Evolutionary conservation across 2,888 invertebrate species (phyloP).

Genomic region (Drosophila birchii): DNA sequence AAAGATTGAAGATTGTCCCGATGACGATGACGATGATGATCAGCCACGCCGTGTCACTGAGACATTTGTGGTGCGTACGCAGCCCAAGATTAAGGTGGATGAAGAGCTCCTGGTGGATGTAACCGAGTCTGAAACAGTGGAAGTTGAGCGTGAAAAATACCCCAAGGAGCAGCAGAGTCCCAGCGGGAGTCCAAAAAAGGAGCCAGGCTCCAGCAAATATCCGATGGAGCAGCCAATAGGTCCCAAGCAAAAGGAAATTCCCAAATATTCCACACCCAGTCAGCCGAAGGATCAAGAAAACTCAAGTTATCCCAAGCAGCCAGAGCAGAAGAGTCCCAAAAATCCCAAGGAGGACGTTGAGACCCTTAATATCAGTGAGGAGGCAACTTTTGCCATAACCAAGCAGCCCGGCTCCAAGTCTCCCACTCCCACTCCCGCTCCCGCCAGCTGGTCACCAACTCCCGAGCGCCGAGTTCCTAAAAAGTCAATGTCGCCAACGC

Average conservation of each 20-base stretch:
- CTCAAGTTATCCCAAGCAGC: not conserved
- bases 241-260: not conserved
- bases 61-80: constrained; percentile 50
- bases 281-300: no score
- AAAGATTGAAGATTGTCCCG: constrained; percentile 82
- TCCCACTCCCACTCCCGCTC: constrained; percentile 37
- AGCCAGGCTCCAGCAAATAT: not conserved
- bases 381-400: constrained; percentile 56
- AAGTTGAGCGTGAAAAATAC: constrained; percentile 10
- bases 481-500: not conserved
- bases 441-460: constrained; percentile 36
- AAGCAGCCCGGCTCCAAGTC: constrained; percentile 52
- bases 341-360: constrained; percentile 51
- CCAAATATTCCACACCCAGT: not conserved
- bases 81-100: constrained; percentile 66
- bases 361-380: constrained; percentile 50
- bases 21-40: constrained; percentile 77
- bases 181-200: constrained; percentile 26
- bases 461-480: constrained; percentile 30
- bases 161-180: constrained; percentile 1
- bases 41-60: constrained; percentile 49
- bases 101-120: constrained; percentile 53
- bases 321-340: constrained; percentile 5
- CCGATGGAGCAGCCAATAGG: not conserved
- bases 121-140: constrained; percentile 41